Evolutionary conservation across 2,113 vertebrate species (phyloP), one percentile per base, ranked within the genome.

Genomic region (Nyctereutes procyonoides): DNA sequence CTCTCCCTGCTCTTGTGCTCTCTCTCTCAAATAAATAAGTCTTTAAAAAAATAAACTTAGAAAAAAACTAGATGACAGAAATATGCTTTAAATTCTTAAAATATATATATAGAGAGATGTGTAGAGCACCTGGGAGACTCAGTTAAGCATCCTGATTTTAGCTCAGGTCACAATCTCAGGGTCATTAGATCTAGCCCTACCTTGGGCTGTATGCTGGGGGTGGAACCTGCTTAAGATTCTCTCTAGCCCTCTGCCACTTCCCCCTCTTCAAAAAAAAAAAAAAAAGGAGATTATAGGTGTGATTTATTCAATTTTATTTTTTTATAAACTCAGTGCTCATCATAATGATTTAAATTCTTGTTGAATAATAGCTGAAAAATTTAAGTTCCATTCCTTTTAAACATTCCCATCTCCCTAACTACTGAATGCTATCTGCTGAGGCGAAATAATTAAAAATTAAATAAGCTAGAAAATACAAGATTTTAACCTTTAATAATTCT

Each of bases 331-430:
- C 35, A 65, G 63, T 74, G 11, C 35, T 71, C 69, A 62, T 62
- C 22, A 19, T 71, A 11, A 65, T 65, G 69, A 93, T 74, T n/a
- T 74, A 94, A 91, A 82, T 77, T 55, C 19, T 38, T 62, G 4
- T 74, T 76, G n/a, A 85, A 86, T 26, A 91, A 62, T 85, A 56
- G 32, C 51, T 84, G 24, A 71, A 90, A 93, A 65, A 77, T n/a
- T 6, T 77, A 95, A 76, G 22, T 20, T 88, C 32, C 51, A 58
- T 83, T 93, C 24, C 71, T 95, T 88, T 92, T 67, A 83, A 80
- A 96, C 22, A 95, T 67, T 85, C 95, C 56, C 24, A 91, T 81
- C n/a, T 88, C 60, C 35, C 51, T 93, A 93, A 95, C 56, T 77
- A 32, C 53, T 87, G 28, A 88, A 95, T 9, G 95, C 55, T 83